Base-by-base conservation (phyloP, 2,797 vertebrate species). In the Enoplosus armatus region DNA sequence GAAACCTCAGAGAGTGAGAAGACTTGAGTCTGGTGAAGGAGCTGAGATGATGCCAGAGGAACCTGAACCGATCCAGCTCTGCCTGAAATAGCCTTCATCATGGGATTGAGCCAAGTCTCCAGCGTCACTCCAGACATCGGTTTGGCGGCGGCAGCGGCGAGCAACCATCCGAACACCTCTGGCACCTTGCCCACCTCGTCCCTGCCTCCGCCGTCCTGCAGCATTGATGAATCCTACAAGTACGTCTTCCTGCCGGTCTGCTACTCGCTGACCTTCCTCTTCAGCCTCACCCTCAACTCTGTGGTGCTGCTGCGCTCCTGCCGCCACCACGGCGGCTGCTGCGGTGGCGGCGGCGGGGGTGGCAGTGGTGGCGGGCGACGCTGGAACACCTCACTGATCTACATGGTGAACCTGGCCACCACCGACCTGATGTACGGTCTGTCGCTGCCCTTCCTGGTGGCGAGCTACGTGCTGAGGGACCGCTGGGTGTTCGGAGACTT, bases 401-500 rank as follows among this genome's bases (percentile, higher is more conserved):
- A 97, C 90, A 96, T 96, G 96, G 95, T 96, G 55, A 96, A 96
- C 85, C 86, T 97, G 82, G 96, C 96, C 61, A 93, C 94, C 59
- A 96, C 96, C 0, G 96, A 96, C 92, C 93, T 97, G 77, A 97
- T 97, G 96, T 97, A 97, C 7, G 94, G 96, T 31, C 85, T 97
- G 58, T 97, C 96, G 0, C 90, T 97, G 86, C 96, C 96, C 7
- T 96, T 97, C 76, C 92, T 97, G 45, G 95, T 97, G 75, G 95
- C 96, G 3, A 97, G 95, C 84, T 97, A 97, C 47, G 74, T 96
- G 80, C 94, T 96, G 91, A 90, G 85, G 22, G 96, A 97, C 88
- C 90, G 90, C 59, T 97, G 96, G 96, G 92, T 96, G 27, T 97
- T 97, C 2, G 96, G 96, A 2, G 96, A 96, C 93, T 96, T 96